Evolutionary conservation across 2,113 vertebrate genomes (phyloP).

Genomic region (Montifringilla adamsi): DNA sequence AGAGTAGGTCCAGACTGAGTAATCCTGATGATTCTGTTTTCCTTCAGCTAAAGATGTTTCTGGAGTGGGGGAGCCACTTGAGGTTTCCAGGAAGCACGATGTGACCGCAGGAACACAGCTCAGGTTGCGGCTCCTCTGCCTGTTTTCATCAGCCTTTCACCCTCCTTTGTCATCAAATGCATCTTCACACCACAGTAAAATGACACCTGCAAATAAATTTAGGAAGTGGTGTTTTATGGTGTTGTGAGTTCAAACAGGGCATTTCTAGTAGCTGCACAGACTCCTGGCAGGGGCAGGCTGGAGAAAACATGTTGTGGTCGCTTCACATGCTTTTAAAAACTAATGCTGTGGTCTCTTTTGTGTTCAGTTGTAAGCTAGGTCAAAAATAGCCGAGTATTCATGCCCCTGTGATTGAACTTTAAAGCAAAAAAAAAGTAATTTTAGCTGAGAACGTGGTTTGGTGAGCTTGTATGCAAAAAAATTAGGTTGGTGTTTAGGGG

Average conservation of each 20-base stretch:
- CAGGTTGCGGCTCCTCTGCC: background rate
- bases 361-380: background rate
- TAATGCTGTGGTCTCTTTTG: background rate
- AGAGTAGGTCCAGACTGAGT: background rate
- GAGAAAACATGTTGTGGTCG: background rate
- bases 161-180: background rate
- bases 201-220: background rate
- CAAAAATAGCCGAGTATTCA: background rate
- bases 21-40: background rate
- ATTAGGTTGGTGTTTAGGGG: background rate
- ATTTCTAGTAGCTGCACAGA: background rate
- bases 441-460: background rate
- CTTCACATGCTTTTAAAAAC: background rate
- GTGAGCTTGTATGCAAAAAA: background rate
- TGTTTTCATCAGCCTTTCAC: background rate
- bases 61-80: background rate
- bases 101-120: background rate
- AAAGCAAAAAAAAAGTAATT: background rate
- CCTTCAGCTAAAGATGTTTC: background rate
- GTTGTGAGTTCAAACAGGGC: background rate
- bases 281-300: background rate
- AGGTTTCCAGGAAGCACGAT: background rate
- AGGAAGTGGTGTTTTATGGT: background rate
- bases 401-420: background rate
- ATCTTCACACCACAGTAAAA: background rate